These are phyloP conservation scores for Hecatera dysodea DNA, from an alignment of 2,888 invertebrate genomes.

Conservation along the genomic window DNA sequence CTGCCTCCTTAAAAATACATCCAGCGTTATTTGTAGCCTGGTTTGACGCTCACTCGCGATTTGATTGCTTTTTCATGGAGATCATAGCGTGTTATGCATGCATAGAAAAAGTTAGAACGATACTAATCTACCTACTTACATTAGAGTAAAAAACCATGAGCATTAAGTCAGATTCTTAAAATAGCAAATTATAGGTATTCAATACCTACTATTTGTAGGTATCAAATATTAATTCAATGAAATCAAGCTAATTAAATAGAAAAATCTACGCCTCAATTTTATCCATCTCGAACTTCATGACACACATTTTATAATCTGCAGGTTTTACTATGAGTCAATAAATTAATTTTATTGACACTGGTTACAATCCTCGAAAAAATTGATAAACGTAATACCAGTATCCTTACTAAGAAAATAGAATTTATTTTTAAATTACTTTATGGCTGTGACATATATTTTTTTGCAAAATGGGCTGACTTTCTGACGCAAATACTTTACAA, in stretches of 20 bases:
- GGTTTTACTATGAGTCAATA: neutral
- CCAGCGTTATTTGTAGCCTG: slow-evolving; percentile 83
- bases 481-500: too few relatives aligned
- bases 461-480: neutral
- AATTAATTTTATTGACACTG: neutral
- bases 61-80: slow-evolving; percentile 90
- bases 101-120: slow-evolving; percentile 35
- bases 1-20: slow-evolving; percentile 87
- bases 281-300: neutral
- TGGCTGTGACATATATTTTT: neutral
- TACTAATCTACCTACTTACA: slow-evolving; percentile 8
- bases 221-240: too few relatives aligned
- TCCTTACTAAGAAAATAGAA: too few relatives aligned
- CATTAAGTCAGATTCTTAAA: neutral
- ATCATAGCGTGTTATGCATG: slow-evolving; percentile 73
- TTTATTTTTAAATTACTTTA: slow-evolving; percentile 14
- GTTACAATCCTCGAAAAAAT: neutral
- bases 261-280: too few relatives aligned
- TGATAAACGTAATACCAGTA: too few relatives aligned
- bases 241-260: too few relatives aligned
- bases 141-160: slow-evolving; percentile 1
- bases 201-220: too few relatives aligned
- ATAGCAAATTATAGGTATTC: slow-evolving; percentile 3
- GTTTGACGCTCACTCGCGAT: slow-evolving; percentile 83
- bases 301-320: neutral